These are phyloP conservation scores for Numenius arquata DNA, from an alignment of 2,113 vertebrate genomes.

Conservation along the genomic window DNA sequence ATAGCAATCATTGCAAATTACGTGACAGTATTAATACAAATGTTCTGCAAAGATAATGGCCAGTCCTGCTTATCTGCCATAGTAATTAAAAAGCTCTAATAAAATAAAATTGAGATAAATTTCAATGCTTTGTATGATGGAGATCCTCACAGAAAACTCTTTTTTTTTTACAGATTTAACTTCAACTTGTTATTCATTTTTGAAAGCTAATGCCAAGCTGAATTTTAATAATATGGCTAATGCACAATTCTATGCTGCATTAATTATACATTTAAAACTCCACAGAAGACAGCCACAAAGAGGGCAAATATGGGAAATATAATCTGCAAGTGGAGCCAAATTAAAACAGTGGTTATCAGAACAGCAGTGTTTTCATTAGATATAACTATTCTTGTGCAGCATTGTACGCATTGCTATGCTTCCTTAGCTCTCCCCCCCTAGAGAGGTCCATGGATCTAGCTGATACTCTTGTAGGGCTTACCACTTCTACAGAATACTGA, in stretches of 20 bases:
- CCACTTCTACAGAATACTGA: constrained; percentile 44
- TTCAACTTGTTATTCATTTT: constrained; percentile 49
- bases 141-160: constrained; percentile 8
- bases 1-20: neutral
- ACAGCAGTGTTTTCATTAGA: constrained; percentile 50
- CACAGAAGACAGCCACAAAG: constrained; percentile 25
- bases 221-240: constrained; percentile 62
- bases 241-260: constrained; percentile 41
- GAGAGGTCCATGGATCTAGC: constrained; percentile 3
- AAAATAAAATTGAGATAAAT: constrained; percentile 64
- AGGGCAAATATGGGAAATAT: neutral
- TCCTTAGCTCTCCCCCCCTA: constrained; percentile 41
- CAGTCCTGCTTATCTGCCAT: constrained; percentile 40
- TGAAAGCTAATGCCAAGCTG: constrained; percentile 63
- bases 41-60: constrained; percentile 46
- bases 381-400: constrained; percentile 43
- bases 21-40: constrained; percentile 43
- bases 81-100: constrained; percentile 65
- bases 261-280: constrained; percentile 68
- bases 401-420: constrained; percentile 36
- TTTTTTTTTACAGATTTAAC: constrained; percentile 48
- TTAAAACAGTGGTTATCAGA: constrained; percentile 50
- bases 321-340: constrained; percentile 40
- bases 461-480: constrained; percentile 14
- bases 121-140: constrained; percentile 20